phyloP scores from a whole-genome alignment of 2,888 invertebrate genomes.

The Scaptomyza polygonia region DNA sequence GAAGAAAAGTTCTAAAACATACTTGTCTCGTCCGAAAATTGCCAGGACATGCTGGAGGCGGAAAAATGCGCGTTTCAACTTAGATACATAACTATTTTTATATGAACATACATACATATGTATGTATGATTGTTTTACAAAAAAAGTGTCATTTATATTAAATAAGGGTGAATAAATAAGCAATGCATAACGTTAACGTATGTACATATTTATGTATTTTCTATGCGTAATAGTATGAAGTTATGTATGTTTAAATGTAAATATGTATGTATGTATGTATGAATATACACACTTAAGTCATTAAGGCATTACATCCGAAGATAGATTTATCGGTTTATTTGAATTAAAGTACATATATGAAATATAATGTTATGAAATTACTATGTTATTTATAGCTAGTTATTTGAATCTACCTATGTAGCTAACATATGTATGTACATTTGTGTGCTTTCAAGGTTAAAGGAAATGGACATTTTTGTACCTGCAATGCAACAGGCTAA shows the following conservation, averaged over 20 bases:
- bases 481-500: neutral
- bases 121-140: neutral
- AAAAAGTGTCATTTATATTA: neutral
- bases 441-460: neutral
- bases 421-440: neutral
- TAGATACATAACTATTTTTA: neutral
- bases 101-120: neutral
- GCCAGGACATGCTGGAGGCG: constrained; percentile 30
- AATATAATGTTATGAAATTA: no score
- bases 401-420: neutral
- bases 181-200: neutral
- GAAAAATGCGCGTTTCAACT: constrained; percentile 19
- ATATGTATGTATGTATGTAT: no score
- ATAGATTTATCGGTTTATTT: no score
- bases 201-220: neutral
- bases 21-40: constrained; percentile 23
- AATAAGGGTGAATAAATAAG: constrained; percentile 2
- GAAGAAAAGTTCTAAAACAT: constrained; percentile 1
- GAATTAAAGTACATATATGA: no score
- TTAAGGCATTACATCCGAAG: no score
- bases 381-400: no score
- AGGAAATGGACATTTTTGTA: neutral
- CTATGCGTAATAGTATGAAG: neutral
- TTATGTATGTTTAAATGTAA: neutral
- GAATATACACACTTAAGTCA: no score